These are phyloP conservation scores for Catamblyrhynchus diadema DNA, from an alignment of 2,797 vertebrate species.

Conservation along the genomic window DNA sequence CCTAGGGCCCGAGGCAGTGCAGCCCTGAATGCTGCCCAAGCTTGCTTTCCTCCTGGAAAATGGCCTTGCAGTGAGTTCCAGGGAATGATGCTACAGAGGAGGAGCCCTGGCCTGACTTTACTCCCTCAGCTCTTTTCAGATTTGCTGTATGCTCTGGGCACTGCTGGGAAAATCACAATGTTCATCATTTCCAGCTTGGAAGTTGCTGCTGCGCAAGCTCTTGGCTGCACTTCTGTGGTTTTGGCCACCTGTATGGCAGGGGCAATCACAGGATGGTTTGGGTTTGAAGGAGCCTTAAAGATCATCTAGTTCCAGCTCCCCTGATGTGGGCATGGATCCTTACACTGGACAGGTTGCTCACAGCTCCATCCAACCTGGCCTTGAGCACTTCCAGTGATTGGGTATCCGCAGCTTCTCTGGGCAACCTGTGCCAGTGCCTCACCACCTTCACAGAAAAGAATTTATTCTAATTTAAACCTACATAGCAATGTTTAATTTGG, in stretches of 20 bases:
- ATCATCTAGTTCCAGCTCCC: background rate
- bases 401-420: background rate
- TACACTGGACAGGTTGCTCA: background rate
- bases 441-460: background rate
- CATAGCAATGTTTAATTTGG: background rate
- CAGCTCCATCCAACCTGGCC: background rate
- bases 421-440: background rate
- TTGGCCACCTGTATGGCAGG: background rate
- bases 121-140: background rate
- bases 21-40: background rate
- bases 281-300: background rate
- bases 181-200: background rate
- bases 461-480: background rate
- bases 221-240: rapidly evolving
- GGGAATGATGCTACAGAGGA: background rate
- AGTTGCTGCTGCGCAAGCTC: rapidly evolving
- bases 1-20: background rate
- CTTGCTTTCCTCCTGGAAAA: background rate
- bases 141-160: background rate
- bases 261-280: background rate
- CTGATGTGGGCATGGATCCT: background rate
- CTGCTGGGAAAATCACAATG: background rate
- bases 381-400: background rate
- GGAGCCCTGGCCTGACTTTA: background rate
- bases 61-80: rapidly evolving